These are phyloP conservation scores for Empidonax traillii DNA, from an alignment of 2,113 vertebrate species.

Conservation along the genomic window DNA sequence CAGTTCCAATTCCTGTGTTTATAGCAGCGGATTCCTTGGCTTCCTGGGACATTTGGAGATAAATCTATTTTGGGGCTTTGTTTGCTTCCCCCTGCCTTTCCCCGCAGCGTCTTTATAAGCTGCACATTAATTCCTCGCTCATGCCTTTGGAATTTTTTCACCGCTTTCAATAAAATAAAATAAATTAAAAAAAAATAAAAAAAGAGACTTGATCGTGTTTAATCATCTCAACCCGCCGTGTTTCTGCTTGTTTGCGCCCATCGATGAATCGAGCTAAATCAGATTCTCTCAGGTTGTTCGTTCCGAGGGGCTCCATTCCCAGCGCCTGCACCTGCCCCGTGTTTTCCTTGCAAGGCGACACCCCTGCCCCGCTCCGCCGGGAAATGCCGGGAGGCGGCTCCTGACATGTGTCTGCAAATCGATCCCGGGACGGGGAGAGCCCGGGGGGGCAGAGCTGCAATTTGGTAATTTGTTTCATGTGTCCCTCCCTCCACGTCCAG, in stretches of 20 bases:
- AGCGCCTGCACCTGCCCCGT: slow-evolving; percentile 33
- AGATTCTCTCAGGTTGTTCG: not conserved
- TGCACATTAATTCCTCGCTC: not conserved
- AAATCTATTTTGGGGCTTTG: not conserved
- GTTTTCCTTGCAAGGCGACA: slow-evolving; percentile 63
- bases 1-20: not conserved
- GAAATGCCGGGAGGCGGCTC: not conserved
- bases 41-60: not conserved
- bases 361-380: not conserved
- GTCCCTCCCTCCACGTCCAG: not conserved
- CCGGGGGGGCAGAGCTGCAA: not conserved
- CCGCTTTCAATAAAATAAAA: not conserved
- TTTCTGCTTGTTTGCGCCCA: not conserved
- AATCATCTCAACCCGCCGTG: not conserved
- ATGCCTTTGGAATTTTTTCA: slow-evolving; percentile 17
- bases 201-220: not conserved
- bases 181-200: not conserved
- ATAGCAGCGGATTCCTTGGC: not conserved
- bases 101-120: not conserved
- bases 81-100: slow-evolving; percentile 16
- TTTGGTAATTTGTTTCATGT: not conserved
- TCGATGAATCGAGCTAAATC: not conserved
- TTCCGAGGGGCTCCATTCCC: not conserved
- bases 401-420: slow-evolving; percentile 10
- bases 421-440: not conserved